Evolutionary conservation across 92 coral and sea anemone species (phyloP).

Genomic region (Paramuricea clavata): DNA sequence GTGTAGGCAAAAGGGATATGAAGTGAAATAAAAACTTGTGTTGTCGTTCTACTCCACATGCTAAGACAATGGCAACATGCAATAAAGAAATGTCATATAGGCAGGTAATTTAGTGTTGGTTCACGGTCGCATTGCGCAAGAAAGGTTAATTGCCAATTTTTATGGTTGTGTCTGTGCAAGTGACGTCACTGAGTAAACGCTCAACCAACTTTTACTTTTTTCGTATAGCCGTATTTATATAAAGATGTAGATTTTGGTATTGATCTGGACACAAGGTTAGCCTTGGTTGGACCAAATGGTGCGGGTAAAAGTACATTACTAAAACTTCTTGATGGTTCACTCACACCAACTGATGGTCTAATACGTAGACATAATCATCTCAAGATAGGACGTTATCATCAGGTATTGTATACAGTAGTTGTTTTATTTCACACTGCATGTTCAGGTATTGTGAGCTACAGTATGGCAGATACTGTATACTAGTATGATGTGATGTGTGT

Average conservation of each 20-base stretch:
- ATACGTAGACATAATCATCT: slow-evolving; percentile 97
- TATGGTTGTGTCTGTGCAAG: not conserved
- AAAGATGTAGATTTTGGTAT: slow-evolving; percentile 93
- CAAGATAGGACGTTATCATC: slow-evolving; percentile 97
- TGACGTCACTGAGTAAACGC: not conserved
- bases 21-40: too few species aligned
- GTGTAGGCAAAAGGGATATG: too few species aligned
- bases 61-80: too few species aligned
- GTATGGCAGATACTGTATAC: too few species aligned
- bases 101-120: too few species aligned
- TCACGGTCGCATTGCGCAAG: too few species aligned
- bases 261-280: slow-evolving; percentile 95
- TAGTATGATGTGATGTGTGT: too few species aligned
- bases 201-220: not conserved
- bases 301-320: slow-evolving; percentile 96
- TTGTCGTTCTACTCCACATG: too few species aligned
- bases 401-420: slow-evolving; percentile 73
- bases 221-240: slow-evolving; percentile 83
- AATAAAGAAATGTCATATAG: too few species aligned
- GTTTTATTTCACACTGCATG: not conserved
- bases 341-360: slow-evolving; percentile 95
- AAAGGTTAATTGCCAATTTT: not conserved
- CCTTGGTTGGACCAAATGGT: slow-evolving; percentile 98
- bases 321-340: slow-evolving; percentile 90
- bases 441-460: too few species aligned